These are phyloP conservation scores for Onthophagus sagittarius DNA, from an alignment of 2,888 invertebrate genomes.

Conservation along the genomic window DNA sequence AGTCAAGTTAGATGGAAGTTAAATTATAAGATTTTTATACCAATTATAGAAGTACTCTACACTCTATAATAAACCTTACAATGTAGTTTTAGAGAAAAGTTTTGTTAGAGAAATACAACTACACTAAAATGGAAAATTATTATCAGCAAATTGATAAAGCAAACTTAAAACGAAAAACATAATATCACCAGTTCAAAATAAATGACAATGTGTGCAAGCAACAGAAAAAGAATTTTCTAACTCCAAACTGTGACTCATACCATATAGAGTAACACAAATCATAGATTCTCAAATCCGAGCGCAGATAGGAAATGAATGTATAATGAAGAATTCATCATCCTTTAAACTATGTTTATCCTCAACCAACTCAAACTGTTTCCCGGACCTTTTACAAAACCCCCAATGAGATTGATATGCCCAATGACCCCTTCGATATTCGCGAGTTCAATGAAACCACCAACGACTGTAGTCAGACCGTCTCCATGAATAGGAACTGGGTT, in stretches of 20 bases:
- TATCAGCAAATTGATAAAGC: slow-evolving; percentile 7
- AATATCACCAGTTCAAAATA: slow-evolving; percentile 7
- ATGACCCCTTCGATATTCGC: too few relatives aligned
- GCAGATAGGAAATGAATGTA: neutral
- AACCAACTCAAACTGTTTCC: too few relatives aligned
- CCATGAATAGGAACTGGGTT: too few relatives aligned
- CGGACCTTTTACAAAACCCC: too few relatives aligned
- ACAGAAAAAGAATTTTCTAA: slow-evolving; percentile 8
- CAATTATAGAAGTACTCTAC: too few relatives aligned
- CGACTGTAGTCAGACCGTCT: too few relatives aligned
- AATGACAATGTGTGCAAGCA: slow-evolving; percentile 8
- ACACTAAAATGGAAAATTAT: neutral
- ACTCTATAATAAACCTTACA: too few relatives aligned
- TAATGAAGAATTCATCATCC: slow-evolving; percentile 8
- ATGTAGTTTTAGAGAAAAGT: neutral
- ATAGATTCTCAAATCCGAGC: slow-evolving; percentile 10
- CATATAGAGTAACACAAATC: slow-evolving; percentile 7
- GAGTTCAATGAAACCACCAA: too few relatives aligned
- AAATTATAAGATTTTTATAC: too few relatives aligned
- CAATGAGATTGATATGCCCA: too few relatives aligned
- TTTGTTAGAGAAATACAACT: too few relatives aligned
- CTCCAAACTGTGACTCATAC: slow-evolving; percentile 7
- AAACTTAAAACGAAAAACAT: slow-evolving; percentile 7
- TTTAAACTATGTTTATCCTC: neutral
- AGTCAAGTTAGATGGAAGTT: too few relatives aligned